Percentiles rank a stretch among this genome's conserved stretches.
Conservation (phyloP, 2,797 vertebrate species). For the Tadarida brasiliensis region DNA sequence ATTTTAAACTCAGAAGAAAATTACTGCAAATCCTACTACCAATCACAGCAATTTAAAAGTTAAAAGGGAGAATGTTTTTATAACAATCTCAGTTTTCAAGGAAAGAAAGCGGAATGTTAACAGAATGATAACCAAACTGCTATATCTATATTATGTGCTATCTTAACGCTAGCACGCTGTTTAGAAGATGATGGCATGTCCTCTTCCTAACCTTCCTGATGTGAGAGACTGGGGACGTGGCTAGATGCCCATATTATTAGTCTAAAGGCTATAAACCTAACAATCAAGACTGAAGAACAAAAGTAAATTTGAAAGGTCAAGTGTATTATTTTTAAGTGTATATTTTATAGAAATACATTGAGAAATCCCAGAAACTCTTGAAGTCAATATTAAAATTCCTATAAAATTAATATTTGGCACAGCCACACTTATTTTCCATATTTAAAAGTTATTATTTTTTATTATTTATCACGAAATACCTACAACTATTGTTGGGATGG, state of each 20-base stretch:
- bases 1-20: neutral
- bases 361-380: slow-evolving; percentile 2
- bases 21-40: neutral
- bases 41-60: neutral
- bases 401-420: neutral
- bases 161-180: neutral
- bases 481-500: neutral
- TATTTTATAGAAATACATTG: neutral
- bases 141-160: slow-evolving; percentile 12
- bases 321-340: neutral
- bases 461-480: slow-evolving; percentile 1
- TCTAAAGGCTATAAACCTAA: neutral
- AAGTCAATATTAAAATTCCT: neutral
- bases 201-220: neutral
- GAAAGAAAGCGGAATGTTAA: slow-evolving; percentile 25
- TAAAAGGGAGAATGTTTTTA: slow-evolving; percentile 7
- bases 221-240: neutral
- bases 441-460: slow-evolving; percentile 6
- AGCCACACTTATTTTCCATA: neutral
- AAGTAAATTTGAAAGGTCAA: neutral
- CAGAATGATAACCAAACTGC: neutral
- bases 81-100: slow-evolving; percentile 43
- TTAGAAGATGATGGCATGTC: neutral
- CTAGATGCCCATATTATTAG: neutral
- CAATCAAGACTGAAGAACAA: neutral